These are phyloP conservation scores for Ganaspis brasiliensis DNA, from an alignment of 2,888 invertebrate genomes.

Conservation along the genomic window DNA sequence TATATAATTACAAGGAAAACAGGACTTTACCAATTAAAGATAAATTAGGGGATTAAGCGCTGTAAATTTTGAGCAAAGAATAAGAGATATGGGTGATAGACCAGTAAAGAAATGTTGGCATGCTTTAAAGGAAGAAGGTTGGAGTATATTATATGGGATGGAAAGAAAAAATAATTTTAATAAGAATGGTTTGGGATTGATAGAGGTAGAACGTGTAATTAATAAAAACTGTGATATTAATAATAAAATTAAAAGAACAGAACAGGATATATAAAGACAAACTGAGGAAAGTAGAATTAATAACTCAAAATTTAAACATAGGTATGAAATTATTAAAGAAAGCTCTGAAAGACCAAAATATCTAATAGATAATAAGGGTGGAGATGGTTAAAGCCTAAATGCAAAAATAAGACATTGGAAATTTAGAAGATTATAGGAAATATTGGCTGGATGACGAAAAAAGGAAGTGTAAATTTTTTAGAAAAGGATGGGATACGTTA, in stretches of 20 bases:
- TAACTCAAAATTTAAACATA: conserved; percentile 41
- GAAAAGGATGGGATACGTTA: no score
- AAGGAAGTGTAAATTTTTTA: no score
- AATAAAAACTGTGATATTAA: conserved; percentile 13
- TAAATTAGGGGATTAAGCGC: conserved; percentile 31
- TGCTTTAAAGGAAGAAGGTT: conserved; percentile 6
- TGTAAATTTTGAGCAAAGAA: conserved; percentile 45
- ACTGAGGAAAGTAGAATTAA: conserved; percentile 29
- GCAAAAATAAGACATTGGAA: neutral
- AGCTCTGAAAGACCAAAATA: neutral
- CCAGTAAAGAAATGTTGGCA: conserved; percentile 40
- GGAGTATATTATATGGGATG: conserved; percentile 9
- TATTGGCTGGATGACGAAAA: neutral
- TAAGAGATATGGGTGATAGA: conserved; percentile 7
- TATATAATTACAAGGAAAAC: conserved; percentile 32
- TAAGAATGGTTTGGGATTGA: conserved; percentile 26
- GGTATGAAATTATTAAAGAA: conserved; percentile 23
- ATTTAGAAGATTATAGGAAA: neutral
- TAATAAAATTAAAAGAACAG: conserved; percentile 16
- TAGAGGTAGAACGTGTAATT: conserved; percentile 21
- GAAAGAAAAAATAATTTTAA: conserved; percentile 41
- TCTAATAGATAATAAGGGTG: neutral
- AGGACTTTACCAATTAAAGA: conserved; percentile 7
- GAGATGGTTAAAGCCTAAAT: no score
- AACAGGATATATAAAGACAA: conserved; percentile 38